Conservation (phyloP, 2,888 invertebrate genomes). For the Thera obeliscata region DNA sequence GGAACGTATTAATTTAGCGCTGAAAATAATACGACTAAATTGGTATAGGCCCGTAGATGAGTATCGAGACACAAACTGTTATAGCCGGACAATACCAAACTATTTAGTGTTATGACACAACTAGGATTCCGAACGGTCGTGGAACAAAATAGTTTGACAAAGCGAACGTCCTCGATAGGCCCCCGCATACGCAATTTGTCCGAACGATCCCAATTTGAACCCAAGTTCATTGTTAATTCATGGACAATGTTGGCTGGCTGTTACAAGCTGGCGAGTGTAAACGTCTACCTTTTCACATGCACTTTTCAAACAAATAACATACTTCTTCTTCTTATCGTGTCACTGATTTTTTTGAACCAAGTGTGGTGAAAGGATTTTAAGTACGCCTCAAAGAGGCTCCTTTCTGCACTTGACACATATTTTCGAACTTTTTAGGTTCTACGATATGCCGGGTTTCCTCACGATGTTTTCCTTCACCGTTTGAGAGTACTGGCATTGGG, state of each 20-base stretch:
- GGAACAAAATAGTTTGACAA: conserved; percentile 54
- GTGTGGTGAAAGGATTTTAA: too few species aligned
- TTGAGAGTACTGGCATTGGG: too few species aligned
- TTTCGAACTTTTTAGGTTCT: too few species aligned
- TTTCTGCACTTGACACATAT: too few species aligned
- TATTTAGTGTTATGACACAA: conserved; percentile 50
- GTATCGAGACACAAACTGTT: conserved; percentile 38
- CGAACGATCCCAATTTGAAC: conserved; percentile 57
- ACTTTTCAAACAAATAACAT: neutral
- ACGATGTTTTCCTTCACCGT: too few species aligned
- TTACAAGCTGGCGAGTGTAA: conserved; percentile 59
- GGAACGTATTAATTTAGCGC: conserved; percentile 35
- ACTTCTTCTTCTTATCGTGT: too few species aligned
- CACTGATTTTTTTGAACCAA: too few species aligned
- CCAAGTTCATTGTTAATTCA: conserved; percentile 72
- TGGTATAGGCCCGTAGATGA: conserved; percentile 36
- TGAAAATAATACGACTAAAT: conserved; percentile 38
- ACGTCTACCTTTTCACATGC: conserved; percentile 26
- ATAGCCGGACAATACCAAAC: conserved; percentile 44
- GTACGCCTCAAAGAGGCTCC: too few species aligned
- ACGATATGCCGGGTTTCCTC: too few species aligned
- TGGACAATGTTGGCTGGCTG: conserved; percentile 62
- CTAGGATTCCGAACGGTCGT: conserved; percentile 45
- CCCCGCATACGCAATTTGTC: conserved; percentile 59
- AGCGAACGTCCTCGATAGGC: conserved; percentile 46